These are phyloP conservation scores for Drosophila mercatorum DNA, from an alignment of 2,888 invertebrate genomes.

Conservation along the genomic window DNA sequence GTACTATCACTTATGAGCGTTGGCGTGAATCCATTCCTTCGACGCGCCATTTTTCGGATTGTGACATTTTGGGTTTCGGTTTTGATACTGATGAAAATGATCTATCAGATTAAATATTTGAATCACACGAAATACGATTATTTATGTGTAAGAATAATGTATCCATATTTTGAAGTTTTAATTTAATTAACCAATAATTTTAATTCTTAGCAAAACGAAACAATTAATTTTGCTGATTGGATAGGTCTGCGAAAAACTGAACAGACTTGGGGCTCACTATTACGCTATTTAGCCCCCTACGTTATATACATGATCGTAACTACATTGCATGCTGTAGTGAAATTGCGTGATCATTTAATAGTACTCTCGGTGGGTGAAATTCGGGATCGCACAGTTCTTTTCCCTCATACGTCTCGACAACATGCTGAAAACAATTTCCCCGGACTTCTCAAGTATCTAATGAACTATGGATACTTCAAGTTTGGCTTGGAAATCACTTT, in stretches of 20 bases:
- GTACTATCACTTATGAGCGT: constrained; percentile 90
- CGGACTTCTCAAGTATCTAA: constrained; percentile 92
- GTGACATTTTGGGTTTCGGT: constrained; percentile 91
- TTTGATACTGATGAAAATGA: constrained; percentile 95
- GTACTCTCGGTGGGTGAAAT: constrained; percentile 85
- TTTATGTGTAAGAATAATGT: constrained; percentile 88
- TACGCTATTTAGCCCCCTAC: constrained; percentile 90
- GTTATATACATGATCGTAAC: constrained; percentile 93
- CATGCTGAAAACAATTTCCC: constrained; percentile 94
- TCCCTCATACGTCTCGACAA: constrained; percentile 91
- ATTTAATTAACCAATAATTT: neutral
- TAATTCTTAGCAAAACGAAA: constrained; percentile 41
- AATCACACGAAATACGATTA: constrained; percentile 90
- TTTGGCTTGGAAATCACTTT: constrained; percentile 97
- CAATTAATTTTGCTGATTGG: constrained; percentile 90
- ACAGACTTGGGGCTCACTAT: constrained; percentile 85
- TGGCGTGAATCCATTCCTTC: constrained; percentile 89
- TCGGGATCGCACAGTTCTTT: constrained; percentile 88
- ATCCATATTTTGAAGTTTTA: neutral
- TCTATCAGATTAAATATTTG: constrained; percentile 97
- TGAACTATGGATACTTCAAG: constrained; percentile 98
- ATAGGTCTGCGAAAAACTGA: constrained; percentile 91
- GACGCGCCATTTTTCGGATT: constrained; percentile 89
- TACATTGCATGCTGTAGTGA: constrained; percentile 93
- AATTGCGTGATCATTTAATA: constrained; percentile 90